phyloP scores from a whole-genome alignment of 2,888 invertebrate genomes.

The Acleris sparsana region DNA sequence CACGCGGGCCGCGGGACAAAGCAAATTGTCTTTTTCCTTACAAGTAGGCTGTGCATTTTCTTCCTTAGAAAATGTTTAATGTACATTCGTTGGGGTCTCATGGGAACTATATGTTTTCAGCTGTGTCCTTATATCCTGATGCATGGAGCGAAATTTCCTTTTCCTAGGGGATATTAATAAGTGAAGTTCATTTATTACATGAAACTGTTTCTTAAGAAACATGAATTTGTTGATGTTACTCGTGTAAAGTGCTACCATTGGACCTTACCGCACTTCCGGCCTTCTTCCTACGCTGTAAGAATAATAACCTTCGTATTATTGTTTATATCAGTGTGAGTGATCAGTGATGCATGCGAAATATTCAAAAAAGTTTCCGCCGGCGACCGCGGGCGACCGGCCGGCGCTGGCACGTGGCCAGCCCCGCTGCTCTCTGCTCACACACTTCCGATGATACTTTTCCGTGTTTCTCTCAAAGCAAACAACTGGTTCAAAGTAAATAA shows the following conservation, averaged over 20 bases:
- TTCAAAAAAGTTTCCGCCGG: slow-evolving; percentile 17
- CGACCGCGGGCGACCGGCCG: slow-evolving; percentile 5
- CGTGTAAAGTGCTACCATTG: not conserved
- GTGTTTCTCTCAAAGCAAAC: slow-evolving; percentile 52
- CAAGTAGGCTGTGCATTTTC: slow-evolving; percentile 22
- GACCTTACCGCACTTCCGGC: not conserved
- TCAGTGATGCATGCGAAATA: slow-evolving; percentile 13
- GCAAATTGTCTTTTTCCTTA: slow-evolving; percentile 26
- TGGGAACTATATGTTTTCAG: no score
- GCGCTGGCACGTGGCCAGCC: slow-evolving; percentile 23
- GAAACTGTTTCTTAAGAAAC: no score
- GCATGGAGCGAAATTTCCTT: no score
- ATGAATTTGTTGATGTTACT: no score
- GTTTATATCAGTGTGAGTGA: slow-evolving; percentile 20
- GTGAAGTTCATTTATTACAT: no score
- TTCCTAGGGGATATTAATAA: no score
- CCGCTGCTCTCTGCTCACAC: slow-evolving; percentile 17
- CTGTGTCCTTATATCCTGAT: no score
- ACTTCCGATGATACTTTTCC: slow-evolving; percentile 44
- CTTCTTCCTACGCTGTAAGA: not conserved
- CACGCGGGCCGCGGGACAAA: slow-evolving; percentile 20
- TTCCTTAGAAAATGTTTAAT: slow-evolving; percentile 9
- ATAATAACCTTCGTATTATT: not conserved
- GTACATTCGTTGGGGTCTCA: not conserved
- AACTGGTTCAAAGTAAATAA: slow-evolving; percentile 23